phyloP scores from a whole-genome alignment of 2,113 vertebrate genomes.

The Leptosomus discolor region DNA sequence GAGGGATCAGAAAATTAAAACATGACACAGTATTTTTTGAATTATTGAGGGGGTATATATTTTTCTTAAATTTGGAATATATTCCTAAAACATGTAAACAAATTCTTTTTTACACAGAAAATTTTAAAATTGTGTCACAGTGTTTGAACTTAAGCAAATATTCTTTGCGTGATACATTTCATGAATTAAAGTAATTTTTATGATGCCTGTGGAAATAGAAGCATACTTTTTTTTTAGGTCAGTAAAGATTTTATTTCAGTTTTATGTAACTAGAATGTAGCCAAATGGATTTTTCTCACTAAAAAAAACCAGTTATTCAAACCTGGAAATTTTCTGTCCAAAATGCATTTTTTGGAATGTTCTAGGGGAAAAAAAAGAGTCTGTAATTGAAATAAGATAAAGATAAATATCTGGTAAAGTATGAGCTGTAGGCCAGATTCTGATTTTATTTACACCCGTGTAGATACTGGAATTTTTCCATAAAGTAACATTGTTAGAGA shows the following conservation, averaged over 20 bases:
- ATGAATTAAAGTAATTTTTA: neutral
- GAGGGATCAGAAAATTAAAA: neutral
- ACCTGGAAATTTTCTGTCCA: neutral
- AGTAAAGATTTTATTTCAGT: neutral
- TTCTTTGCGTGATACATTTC: neutral
- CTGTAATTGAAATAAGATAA: neutral
- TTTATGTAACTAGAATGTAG: neutral
- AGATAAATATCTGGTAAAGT: neutral
- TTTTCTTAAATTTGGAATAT: neutral
- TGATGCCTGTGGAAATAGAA: neutral
- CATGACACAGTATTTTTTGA: neutral
- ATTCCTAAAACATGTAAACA: neutral
- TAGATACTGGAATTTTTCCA: neutral
- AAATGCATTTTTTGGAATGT: neutral
- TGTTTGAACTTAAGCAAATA: neutral
- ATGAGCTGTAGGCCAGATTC: neutral
- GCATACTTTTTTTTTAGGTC: neutral
- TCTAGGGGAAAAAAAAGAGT: no score
- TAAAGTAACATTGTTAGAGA: neutral
- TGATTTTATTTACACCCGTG: neutral
- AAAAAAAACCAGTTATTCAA: neutral
- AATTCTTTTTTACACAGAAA: neutral
- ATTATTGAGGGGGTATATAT: neutral
- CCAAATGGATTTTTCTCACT: neutral
- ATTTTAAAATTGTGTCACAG: neutral